Percentiles rank a stretch among this genome's conserved stretches.
Conservation (phyloP, 2,888 invertebrate species). For the Cyrtodaria siliqua region DNA sequence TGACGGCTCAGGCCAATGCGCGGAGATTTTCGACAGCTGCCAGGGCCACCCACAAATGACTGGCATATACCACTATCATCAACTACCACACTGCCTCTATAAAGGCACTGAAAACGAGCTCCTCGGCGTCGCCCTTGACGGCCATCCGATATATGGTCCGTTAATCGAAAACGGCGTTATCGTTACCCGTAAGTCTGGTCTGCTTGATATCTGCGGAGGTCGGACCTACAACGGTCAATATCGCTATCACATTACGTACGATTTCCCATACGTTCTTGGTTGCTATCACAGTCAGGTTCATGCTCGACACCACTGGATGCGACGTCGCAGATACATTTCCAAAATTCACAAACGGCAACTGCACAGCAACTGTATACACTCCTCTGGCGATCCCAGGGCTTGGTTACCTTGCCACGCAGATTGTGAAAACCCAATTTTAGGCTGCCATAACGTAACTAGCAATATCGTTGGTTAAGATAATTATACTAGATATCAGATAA, state of each 20-base stretch:
- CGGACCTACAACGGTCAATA: slow-evolving; percentile 28
- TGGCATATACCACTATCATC: slow-evolving; percentile 57
- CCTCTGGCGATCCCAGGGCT: too few relatives aligned
- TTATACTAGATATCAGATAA: too few relatives aligned
- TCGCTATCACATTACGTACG: slow-evolving; percentile 29
- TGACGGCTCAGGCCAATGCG: too few relatives aligned
- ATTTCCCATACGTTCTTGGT: slow-evolving; percentile 46
- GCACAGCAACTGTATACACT: too few relatives aligned
- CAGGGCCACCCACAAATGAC: slow-evolving; percentile 41
- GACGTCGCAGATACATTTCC: too few relatives aligned
- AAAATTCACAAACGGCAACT: too few relatives aligned
- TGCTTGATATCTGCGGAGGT: slow-evolving; percentile 44
- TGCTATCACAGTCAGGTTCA: slow-evolving; percentile 32
- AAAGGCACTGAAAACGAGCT: slow-evolving; percentile 38
- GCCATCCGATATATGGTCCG: slow-evolving; percentile 48
- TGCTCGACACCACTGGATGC: too few relatives aligned
- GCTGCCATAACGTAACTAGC: too few relatives aligned
- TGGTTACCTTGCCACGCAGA: too few relatives aligned
- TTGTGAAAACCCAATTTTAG: too few relatives aligned
- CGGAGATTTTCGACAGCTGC: slow-evolving; percentile 55
- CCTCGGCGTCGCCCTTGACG: slow-evolving; percentile 52
- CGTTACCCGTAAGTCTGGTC: slow-evolving; percentile 18
- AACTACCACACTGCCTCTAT: slow-evolving; percentile 44
- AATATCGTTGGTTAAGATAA: too few relatives aligned
- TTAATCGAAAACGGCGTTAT: slow-evolving; percentile 17